phyloP scores from a whole-genome alignment of 2,797 vertebrate species.

The Rhabdomys pumilio region DNA sequence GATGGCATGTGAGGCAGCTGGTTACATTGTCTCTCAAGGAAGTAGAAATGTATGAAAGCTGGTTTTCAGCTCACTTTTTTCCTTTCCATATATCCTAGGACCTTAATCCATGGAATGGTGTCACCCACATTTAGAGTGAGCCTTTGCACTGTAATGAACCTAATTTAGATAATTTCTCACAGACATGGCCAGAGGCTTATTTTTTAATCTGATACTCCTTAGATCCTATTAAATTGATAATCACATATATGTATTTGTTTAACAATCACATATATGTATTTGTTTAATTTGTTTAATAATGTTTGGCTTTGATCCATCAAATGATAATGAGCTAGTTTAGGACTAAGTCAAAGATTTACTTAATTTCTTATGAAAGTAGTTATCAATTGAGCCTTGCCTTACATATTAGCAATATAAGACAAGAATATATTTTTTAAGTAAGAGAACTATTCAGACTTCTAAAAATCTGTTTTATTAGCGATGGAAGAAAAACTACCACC shows the following conservation, averaged over 20 bases:
- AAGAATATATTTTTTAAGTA: constrained; percentile 11
- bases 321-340: constrained; percentile 8
- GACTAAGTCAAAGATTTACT: not conserved
- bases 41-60: not conserved
- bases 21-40: not conserved
- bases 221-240: not conserved
- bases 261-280: not conserved
- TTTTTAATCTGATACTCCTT: not conserved
- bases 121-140: not conserved
- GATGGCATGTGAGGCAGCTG: not conserved
- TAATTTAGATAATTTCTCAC: not conserved
- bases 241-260: not conserved
- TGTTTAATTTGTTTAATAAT: too few species aligned
- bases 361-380: not conserved
- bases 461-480: not conserved
- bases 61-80: not conserved
- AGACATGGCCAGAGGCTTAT: not conserved
- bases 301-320: constrained; percentile 31
- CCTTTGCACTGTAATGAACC: not conserved
- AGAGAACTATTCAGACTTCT: constrained; percentile 7
- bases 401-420: not conserved
- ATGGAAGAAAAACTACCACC: not conserved
- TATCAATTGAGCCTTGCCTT: not conserved
- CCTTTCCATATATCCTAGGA: not conserved
- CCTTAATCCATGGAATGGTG: not conserved